These are phyloP conservation scores for Rattus rattus DNA, from an alignment of 2,113 vertebrate genomes.

Conservation along the genomic window DNA sequence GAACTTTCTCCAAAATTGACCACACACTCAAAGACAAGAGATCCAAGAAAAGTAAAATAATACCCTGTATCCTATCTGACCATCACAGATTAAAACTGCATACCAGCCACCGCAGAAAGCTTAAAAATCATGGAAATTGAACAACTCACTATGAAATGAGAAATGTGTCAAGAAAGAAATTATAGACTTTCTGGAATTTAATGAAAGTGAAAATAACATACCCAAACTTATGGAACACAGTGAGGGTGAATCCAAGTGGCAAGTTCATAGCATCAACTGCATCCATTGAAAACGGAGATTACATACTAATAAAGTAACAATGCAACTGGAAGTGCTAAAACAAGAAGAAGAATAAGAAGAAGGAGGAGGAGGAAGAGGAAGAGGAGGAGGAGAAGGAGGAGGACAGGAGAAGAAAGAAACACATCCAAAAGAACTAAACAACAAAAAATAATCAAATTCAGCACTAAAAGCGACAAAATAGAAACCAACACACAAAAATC, in stretches of 20 bases:
- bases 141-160: neutral
- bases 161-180: neutral
- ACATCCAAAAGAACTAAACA: neutral
- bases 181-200: neutral
- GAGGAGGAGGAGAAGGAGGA: too few relatives aligned
- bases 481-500: neutral
- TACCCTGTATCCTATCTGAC: neutral
- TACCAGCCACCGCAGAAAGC: neutral
- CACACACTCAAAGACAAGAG: neutral
- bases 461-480: neutral
- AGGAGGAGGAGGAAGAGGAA: too few relatives aligned
- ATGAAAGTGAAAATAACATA: neutral
- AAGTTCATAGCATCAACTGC: neutral
- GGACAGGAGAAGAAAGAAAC: neutral
- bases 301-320: neutral
- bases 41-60: neutral
- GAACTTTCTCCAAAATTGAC: neutral
- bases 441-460: neutral
- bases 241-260: neutral
- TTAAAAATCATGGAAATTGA: neutral
- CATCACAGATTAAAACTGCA: neutral
- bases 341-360: neutral
- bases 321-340: neutral
- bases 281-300: neutral
- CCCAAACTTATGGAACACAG: neutral